Evolutionary conservation across 2,113 vertebrate species (phyloP), one percentile per base, ranked within the genome.

Genomic region (Myotis davidii): DNA sequence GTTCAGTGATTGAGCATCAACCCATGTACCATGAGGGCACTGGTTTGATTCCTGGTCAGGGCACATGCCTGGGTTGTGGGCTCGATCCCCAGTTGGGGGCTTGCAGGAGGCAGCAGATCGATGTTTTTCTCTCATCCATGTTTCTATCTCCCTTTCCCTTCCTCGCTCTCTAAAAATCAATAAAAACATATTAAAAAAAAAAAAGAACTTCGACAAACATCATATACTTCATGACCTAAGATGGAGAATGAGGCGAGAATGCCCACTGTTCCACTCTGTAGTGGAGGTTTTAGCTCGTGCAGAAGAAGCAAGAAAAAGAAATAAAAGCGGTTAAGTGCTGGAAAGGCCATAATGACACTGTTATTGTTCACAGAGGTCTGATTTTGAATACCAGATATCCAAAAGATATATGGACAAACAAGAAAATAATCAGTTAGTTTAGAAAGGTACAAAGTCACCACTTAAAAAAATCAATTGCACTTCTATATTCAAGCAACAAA

Each of bases 211-310:
- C 45, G 32, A 52, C 34, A 72, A 32, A 37, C 74, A 73, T 21
- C 27, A 6, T 13, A 42, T 13, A 42, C 34, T 23, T 74, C 21
- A 11, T 48, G 29, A 65, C 65, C 32, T 9, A 25, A 27, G 18
- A 32, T 0, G 0, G 76, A 79, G 45, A 50, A 69, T 45, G 65
- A 42, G 5, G 56, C 17, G 12, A 17, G 54, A 54, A 67, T 14
- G 34, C 27, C 27, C 29, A 9, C 23, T 17, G 6, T 2, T 11
- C 13, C 34, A 45, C 3, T 7, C 0, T 10, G 18, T 7, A 7
- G 10, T 29, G 27, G 27, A 1, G 2, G 48, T 4, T 69, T 48
- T 25, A 32, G 54, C 54, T 64, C 6, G 6, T 32, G 34, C 45
- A 13, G 42, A 59, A 27, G 45, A 59, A 27, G 45, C 39, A 69